These are phyloP conservation scores for Catharus minimus DNA, from an alignment of 2,113 vertebrate genomes.

Conservation along the genomic window DNA sequence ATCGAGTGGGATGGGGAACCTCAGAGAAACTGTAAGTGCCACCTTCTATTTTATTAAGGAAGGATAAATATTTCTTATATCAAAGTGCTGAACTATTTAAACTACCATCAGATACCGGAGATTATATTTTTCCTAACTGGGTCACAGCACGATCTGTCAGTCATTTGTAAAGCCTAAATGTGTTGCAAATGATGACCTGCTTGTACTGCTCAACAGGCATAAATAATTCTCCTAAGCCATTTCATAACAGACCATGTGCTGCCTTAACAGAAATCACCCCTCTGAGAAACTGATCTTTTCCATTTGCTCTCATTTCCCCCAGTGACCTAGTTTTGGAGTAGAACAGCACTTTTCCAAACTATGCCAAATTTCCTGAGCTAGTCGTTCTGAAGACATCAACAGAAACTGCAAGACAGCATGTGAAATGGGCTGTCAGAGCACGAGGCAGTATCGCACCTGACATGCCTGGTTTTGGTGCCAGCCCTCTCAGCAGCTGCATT, in stretches of 20 bases:
- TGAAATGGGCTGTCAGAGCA: background rate
- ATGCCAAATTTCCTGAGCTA: background rate
- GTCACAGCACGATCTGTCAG: background rate
- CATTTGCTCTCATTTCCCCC: background rate
- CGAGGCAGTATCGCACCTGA: background rate
- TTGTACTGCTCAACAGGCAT: background rate
- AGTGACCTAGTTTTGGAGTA: background rate
- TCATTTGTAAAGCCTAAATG: background rate
- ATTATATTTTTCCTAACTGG: background rate
- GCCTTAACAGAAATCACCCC: background rate
- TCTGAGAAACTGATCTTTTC: background rate
- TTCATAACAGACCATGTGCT: background rate
- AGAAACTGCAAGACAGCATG: background rate
- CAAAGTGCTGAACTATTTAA: background rate
- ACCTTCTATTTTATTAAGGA: background rate
- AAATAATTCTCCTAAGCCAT: background rate
- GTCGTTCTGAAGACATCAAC: background rate
- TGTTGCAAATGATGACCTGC: background rate
- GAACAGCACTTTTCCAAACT: background rate
- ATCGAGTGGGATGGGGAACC: background rate
- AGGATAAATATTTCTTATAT: background rate
- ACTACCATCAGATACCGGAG: background rate
- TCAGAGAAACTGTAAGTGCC: background rate
- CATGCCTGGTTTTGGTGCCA: fast-evolving
- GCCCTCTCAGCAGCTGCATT: fast-evolving